These are phyloP conservation scores for Parapsyche elsis DNA, from an alignment of 1,140 invertebrate genomes.

Conservation along the genomic window DNA sequence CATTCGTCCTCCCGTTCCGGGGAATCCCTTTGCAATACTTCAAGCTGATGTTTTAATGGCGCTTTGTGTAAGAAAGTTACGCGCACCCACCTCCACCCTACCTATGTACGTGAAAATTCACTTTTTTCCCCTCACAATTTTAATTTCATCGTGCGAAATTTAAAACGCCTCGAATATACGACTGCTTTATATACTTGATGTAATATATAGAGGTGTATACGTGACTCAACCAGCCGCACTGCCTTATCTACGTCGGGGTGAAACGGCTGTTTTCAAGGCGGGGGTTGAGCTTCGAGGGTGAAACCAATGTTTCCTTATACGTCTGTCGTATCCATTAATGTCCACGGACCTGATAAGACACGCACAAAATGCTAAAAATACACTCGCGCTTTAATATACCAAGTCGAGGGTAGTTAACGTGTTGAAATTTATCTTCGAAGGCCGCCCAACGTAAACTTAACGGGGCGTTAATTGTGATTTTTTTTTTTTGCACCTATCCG, in stretches of 20 bases:
- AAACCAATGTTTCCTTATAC: background rate
- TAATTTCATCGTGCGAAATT: background rate
- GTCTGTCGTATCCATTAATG: slow-evolving; percentile 22
- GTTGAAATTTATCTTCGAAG: slow-evolving; percentile 11
- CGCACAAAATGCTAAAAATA: slow-evolving; percentile 26
- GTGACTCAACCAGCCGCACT: slow-evolving; percentile 7
- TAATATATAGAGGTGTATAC: background rate
- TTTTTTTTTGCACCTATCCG: background rate
- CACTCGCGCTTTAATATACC: background rate
- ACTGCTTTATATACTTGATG: background rate
- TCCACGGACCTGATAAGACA: slow-evolving; percentile 5
- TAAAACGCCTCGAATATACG: background rate
- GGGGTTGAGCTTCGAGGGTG: background rate
- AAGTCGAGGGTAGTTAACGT: background rate
- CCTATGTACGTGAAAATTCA: background rate
- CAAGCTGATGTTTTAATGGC: slow-evolving; percentile 42
- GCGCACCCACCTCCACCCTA: background rate
- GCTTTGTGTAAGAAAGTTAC: slow-evolving; percentile 32
- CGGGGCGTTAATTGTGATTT: background rate
- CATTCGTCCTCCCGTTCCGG: slow-evolving; percentile 31
- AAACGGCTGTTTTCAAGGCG: background rate
- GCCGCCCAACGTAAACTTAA: background rate
- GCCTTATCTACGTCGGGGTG: slow-evolving; percentile 7
- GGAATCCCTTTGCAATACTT: slow-evolving; percentile 41
- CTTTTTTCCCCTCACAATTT: background rate